phyloP scores from a whole-genome alignment of 2,797 vertebrate genomes.

The Clarias pachynema region DNA sequence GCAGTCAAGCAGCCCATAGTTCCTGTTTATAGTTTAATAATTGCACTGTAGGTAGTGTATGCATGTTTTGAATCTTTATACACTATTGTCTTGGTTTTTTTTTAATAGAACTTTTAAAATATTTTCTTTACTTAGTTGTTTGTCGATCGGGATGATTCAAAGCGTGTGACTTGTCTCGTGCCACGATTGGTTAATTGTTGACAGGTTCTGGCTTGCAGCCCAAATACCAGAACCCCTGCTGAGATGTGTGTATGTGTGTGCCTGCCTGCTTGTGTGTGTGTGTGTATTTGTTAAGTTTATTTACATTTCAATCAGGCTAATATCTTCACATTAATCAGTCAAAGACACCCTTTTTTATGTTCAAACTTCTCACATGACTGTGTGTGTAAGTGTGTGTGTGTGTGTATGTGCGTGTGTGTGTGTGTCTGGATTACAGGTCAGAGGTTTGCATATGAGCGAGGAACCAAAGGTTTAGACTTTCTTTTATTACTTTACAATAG shows the following conservation, averaged over 20 bases:
- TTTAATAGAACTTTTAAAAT: too few species aligned
- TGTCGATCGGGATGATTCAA: slow-evolving; percentile 32
- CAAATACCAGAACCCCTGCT: slow-evolving; percentile 63
- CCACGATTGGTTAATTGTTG: slow-evolving; percentile 61
- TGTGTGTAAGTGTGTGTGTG: slow-evolving; percentile 13
- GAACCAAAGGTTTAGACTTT: background rate
- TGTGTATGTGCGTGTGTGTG: background rate
- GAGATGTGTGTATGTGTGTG: slow-evolving; percentile 43
- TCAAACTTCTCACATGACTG: background rate
- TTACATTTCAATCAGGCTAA: too few species aligned
- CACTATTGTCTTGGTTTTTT: background rate
- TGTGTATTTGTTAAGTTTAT: background rate
- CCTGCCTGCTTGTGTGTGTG: background rate
- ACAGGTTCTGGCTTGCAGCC: slow-evolving; percentile 54
- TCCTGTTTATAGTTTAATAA: slow-evolving; percentile 12
- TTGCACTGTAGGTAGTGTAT: too few species aligned
- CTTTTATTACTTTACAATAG: background rate
- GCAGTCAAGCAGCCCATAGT: background rate
- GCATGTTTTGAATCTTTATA: background rate
- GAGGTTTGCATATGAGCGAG: background rate
- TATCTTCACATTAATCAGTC: background rate
- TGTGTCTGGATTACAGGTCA: slow-evolving; percentile 4
- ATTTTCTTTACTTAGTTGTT: background rate
- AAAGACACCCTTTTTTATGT: background rate
- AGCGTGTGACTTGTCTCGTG: slow-evolving; percentile 25